Base-by-base conservation (phyloP, 2,888 invertebrate species). In the Oxyteleia sp. region DNA sequence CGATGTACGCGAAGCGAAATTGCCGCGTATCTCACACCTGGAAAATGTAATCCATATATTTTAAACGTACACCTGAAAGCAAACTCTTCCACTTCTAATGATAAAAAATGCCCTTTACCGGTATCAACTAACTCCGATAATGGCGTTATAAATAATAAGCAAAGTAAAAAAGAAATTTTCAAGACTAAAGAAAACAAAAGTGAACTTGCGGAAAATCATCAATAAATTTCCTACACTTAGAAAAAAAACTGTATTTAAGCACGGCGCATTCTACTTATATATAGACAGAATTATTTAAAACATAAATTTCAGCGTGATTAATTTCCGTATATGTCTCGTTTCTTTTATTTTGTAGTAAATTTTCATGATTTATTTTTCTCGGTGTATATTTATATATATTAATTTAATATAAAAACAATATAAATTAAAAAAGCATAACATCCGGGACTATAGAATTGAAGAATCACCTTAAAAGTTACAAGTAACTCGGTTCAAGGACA, bases 221-320 rank as follows among this genome's bases (percentile, higher is more conserved):
- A 15, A 59, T 71, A 49, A 57, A 71, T 71, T 47, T 15, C 4
- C 47, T 57, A 41, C 41, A 68, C 16, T 26, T 41, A 51, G 38
- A 35, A 15, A 29, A 10, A 15, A 53, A 47, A 11, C 10, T 4
- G 57, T 18, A 35, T 29, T 68, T 68, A 69, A 35, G 32, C 3
- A 2, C 20, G 13, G 16, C 32, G 32, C 29, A 16, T 26, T 7
- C 35, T 38, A 10, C 32, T 59, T 71, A 59, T 71, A 71, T 49
- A 71, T 71, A 59, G 20, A 32, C 49, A 38, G 35, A 59, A 59
- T 47, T 74, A 74, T 74, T 53, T 63, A 74, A 29, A 43, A 43
- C 32, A 41, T 20, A 29, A 74, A 74, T 63, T 74, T 49, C 20
- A 41, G 20, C 63, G 43, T 63, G 53, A 74, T 53, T 61, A 72